phyloP scores from a whole-genome alignment of 1,140 invertebrate species.

The Adoxophyes honmai region DNA sequence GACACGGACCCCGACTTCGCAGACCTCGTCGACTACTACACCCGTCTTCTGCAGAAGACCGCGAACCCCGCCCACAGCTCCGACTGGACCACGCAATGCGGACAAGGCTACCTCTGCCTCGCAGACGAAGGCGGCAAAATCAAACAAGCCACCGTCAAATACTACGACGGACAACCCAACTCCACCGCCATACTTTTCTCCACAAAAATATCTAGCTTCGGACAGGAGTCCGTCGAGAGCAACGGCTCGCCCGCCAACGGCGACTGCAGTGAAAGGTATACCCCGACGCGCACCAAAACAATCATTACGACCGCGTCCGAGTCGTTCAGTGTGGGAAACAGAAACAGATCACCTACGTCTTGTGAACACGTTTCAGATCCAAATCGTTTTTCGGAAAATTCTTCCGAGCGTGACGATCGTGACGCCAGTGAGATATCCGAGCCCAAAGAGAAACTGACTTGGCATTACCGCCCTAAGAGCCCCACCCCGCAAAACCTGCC shows the following conservation, averaged over 20 bases:
- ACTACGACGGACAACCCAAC: conserved; percentile 57
- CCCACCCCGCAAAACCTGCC: conserved; percentile 52
- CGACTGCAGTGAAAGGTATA: conserved; percentile 57
- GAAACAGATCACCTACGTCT: conserved; percentile 54
- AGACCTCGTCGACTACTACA: conserved; percentile 62
- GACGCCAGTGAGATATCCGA: conserved; percentile 30
- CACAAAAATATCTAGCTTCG: conserved; percentile 75
- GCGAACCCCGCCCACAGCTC: conserved; percentile 37
- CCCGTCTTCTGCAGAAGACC: conserved; percentile 47
- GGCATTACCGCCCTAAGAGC: conserved; percentile 65
- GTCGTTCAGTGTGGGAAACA: conserved; percentile 55
- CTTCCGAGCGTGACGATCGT: conserved; percentile 36
- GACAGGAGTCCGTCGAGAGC: conserved; percentile 69
- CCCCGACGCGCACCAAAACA: conserved; percentile 61
- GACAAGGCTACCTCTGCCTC: conserved; percentile 67
- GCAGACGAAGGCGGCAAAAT: conserved; percentile 59
- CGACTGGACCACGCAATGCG: conserved; percentile 57
- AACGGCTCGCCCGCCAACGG: conserved; percentile 41
- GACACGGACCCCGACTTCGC: conserved; percentile 55
- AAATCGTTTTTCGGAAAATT: conserved; percentile 34
- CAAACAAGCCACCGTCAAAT: conserved; percentile 58
- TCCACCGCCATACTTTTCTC: conserved; percentile 70
- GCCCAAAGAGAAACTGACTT: conserved; percentile 58
- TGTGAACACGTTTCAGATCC: conserved; percentile 50
- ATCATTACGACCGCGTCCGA: conserved; percentile 59